A percentile compares a stretch with the other conserved stretches of the same genome.
Evolutionary conservation across 2,113 vertebrate genomes (phyloP).

Genomic region (Bambusicola thoracicus): DNA sequence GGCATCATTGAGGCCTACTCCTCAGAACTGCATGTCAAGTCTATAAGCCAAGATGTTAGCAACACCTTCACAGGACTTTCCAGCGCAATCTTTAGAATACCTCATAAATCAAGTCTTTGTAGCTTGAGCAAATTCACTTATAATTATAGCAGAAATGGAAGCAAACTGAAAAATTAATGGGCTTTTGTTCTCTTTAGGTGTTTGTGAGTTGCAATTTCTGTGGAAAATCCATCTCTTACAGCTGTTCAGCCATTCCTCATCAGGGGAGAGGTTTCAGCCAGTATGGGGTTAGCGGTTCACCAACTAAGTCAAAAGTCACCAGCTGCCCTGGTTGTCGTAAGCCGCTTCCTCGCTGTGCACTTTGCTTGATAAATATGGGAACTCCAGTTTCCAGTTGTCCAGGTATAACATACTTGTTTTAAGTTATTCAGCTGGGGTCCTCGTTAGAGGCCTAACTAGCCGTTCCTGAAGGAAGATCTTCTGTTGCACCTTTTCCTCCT

Average conservation of each 20-base stretch:
- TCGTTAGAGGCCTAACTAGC: neutral
- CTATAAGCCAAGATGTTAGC: neutral
- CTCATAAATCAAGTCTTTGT: neutral
- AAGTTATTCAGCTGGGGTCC: neutral
- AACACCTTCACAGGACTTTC: neutral
- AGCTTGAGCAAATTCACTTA: neutral
- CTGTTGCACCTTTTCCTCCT: neutral
- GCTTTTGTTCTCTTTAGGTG: slow-evolving; percentile 80
- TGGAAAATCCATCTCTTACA: slow-evolving; percentile 98
- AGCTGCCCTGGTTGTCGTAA: slow-evolving; percentile 98
- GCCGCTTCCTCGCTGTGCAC: slow-evolving; percentile 95
- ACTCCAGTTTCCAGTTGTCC: slow-evolving; percentile 95
- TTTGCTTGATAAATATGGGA: slow-evolving; percentile 99
- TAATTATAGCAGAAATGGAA: neutral
- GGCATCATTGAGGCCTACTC: neutral
- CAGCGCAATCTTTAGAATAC: neutral
- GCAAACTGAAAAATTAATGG: neutral
- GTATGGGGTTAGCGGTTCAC: slow-evolving; percentile 95
- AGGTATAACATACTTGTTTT: slow-evolving; percentile 76
- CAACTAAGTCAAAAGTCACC: slow-evolving; percentile 98
- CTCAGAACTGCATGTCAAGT: neutral
- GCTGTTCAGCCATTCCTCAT: slow-evolving; percentile 93
- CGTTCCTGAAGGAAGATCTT: neutral
- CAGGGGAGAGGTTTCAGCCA: slow-evolving; percentile 98
- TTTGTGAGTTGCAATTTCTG: slow-evolving; percentile 99